Percentiles rank a stretch among this genome's conserved stretches.
Evolutionary conservation across 2,797 vertebrate species (phyloP).

Genomic region (Triplophysa yarkandensis): DNA sequence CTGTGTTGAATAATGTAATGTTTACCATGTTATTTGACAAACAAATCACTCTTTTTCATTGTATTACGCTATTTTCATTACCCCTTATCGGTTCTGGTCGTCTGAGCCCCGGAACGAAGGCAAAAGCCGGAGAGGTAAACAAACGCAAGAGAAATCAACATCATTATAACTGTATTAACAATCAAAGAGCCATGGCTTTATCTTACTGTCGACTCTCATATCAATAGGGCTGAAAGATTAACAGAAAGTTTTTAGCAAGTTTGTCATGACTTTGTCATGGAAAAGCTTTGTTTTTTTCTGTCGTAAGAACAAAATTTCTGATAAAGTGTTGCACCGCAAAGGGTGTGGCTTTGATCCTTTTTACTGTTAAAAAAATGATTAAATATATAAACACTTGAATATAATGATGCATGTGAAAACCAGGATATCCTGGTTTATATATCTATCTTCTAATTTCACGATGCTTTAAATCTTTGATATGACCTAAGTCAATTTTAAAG

Average conservation of each 20-base stretch:
- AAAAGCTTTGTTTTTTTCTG: too few relatives aligned
- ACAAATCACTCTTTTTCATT: constrained; percentile 38
- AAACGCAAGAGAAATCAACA: constrained; percentile 22
- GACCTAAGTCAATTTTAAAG: too few relatives aligned
- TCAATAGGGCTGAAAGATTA: not conserved
- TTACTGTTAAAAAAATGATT: too few relatives aligned
- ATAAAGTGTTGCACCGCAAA: too few relatives aligned
- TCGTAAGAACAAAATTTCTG: too few relatives aligned
- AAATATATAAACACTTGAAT: too few relatives aligned
- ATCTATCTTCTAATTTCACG: too few relatives aligned
- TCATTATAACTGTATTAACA: constrained; percentile 19
- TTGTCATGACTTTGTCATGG: not conserved
- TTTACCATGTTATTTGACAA: constrained; percentile 37
- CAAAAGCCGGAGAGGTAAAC: constrained; percentile 18
- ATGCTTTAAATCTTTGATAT: too few relatives aligned
- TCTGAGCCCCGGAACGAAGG: constrained; percentile 14
- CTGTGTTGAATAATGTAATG: constrained; percentile 35
- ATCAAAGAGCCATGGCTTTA: not conserved
- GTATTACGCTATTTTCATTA: constrained; percentile 32
- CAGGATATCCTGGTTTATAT: too few relatives aligned
- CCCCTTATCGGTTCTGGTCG: constrained; percentile 29
- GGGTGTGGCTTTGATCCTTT: too few relatives aligned
- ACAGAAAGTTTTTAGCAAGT: not conserved
- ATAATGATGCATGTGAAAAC: too few relatives aligned
- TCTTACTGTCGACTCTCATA: not conserved